Conservation (phyloP, 2,797 vertebrate species). For the Limnodromus scolopaceus region DNA sequence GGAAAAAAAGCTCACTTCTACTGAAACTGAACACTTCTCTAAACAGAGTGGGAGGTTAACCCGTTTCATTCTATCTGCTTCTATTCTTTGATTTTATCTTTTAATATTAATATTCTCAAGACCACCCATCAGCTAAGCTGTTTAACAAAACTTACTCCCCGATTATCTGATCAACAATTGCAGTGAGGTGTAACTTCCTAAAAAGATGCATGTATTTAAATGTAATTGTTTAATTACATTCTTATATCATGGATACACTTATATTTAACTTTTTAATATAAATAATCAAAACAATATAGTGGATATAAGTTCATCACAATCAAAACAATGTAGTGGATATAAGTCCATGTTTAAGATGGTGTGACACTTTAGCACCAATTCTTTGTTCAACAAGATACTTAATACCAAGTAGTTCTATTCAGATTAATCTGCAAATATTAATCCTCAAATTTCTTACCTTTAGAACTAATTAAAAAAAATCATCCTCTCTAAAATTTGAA, state of each 20-base stretch:
- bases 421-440: background rate
- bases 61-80: slow-evolving; percentile 67
- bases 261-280: slow-evolving; percentile 22
- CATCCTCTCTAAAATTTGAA: background rate
- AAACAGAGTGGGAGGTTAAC: slow-evolving; percentile 72
- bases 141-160: slow-evolving; percentile 70
- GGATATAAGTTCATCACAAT: slow-evolving; percentile 19
- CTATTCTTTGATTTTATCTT: slow-evolving; percentile 77
- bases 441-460: background rate
- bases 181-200: slow-evolving; percentile 46
- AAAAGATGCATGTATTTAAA: slow-evolving; percentile 19
- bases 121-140: slow-evolving; percentile 79
- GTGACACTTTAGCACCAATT: background rate
- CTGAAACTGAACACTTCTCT: slow-evolving; percentile 64
- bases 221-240: slow-evolving; percentile 46
- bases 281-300: slow-evolving; percentile 27
- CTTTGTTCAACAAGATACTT: background rate
- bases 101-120: slow-evolving; percentile 79
- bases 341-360: background rate
- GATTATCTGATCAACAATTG: slow-evolving; percentile 65
- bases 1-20: slow-evolving; percentile 4
- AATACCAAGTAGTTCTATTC: background rate
- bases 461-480: background rate
- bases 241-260: slow-evolving; percentile 26
- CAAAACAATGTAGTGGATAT: slow-evolving; percentile 27